Evolutionary conservation across 2,888 invertebrate genomes (phyloP), one percentile per base, ranked within the genome.

Genomic region (Amaurobius ferox): DNA sequence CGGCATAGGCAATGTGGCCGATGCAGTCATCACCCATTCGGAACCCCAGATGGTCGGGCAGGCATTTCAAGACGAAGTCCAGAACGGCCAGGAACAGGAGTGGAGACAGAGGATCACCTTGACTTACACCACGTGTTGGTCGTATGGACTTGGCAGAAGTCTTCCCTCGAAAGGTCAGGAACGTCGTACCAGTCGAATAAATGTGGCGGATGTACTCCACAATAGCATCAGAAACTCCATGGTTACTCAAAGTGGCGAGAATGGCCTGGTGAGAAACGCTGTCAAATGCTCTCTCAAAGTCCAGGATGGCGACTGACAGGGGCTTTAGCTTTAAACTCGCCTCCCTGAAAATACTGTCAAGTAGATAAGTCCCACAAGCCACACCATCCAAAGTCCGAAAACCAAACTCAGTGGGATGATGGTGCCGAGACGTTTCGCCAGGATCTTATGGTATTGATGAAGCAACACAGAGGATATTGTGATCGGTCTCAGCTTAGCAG

Each of bases 71-170:
- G 0, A 40, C 39, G 1, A 28, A 0, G 11, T 70, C 70, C 9
- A 70, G n/a, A 0, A 70, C 70, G n/a, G n/a, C n/a, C n/a, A n/a
- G n/a, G n/a, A n/a, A n/a, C n/a, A n/a, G n/a, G 6, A 70, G 23
- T 0, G 44, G 70, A 0, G 70, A 70, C 0, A 70, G 40, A 9
- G 70, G 70, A 16, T 70, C 44, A 1, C 70, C 70, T 35, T 70
- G 70, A 11, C 70, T 23, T 0, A 70, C 70, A 0, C 70, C 70
- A n/a, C 40, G 26, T 9, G 28, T 26, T 16, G 70, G 70, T n/a
- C n/a, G n/a, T 5, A 9, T 11, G 2, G 44, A 11, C 5, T 26
- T 2, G 2, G 5, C 70, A 23, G 40, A 1, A 0, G 26, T 11
- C 6, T 6, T 1, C 5, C 70, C 26, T 0, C 26, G 0, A 26